Evolutionary conservation across 2,113 vertebrate species (phyloP), one percentile per base, ranked within the genome.

Genomic region (Neogobius melanostomus): DNA sequence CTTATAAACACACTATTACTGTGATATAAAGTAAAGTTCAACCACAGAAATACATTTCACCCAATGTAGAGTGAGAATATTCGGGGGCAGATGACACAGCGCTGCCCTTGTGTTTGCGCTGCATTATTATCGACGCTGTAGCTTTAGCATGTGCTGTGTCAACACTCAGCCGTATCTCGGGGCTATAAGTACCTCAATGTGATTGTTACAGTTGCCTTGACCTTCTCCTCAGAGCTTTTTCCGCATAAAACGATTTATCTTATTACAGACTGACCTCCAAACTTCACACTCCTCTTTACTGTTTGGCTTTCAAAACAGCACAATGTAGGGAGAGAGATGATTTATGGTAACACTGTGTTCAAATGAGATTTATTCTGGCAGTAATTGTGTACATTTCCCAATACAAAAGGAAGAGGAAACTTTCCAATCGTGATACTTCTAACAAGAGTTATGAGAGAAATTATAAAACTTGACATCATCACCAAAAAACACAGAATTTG

Each of bases 181-280:
- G 71, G 78, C 72, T 89, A 59, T 59, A 87, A 90, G 84, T 71
- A 82, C 87, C 82, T 75, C 78, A 69, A 87, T 88, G 88, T 80
- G 86, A 88, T 86, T 86, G 90, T 85, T 87, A 68, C 86, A 85
- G 82, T 81, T 67, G 83, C 74, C 81, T 71, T 88, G 87, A 91
- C 91, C 91, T 91, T 90, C 89, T 92, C 91, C 86, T 85, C 80
- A 82, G 68, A 79, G 86, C 87, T 89, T 89, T 87, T 56, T 36
- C 82, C 82, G 81, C 88, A 87, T 91, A 90, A 91, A 84, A 68
- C 85, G 89, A 92, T 92, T 92, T 87, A 90, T 91, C 85, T 82
- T 82, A 72, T 73, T 85, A 77, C 82, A 74, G 80, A 88, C 83
- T 86, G 88, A 91, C 89, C 90, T 87, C 78, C 64, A 87, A 91